Percentiles rank a stretch among this genome's conserved stretches.
Conservation (phyloP, 2,888 invertebrate species). For the Chrysolina americana region DNA sequence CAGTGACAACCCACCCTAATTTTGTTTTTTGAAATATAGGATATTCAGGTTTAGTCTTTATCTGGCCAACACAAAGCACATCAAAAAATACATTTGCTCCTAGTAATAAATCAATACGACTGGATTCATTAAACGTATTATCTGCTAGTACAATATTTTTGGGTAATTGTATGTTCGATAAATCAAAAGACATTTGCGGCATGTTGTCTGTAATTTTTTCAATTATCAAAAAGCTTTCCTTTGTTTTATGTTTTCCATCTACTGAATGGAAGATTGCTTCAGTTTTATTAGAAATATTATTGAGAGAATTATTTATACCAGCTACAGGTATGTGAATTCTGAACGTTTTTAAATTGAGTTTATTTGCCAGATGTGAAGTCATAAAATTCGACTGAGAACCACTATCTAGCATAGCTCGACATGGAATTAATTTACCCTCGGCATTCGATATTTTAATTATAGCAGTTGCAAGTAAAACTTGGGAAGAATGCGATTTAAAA, state of each 20-base stretch:
- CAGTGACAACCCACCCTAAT: constrained; percentile 7
- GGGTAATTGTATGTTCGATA: not conserved
- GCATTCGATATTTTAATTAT: too few relatives aligned
- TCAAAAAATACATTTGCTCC: constrained; percentile 34
- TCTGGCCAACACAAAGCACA: constrained; percentile 18
- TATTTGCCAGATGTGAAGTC: not conserved
- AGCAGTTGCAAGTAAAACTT: too few relatives aligned
- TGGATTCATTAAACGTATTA: constrained; percentile 24
- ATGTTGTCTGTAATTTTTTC: constrained; percentile 8
- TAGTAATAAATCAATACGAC: constrained; percentile 32
- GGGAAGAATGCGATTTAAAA: not conserved
- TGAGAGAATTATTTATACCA: constrained; percentile 3
- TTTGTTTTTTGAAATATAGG: constrained; percentile 11
- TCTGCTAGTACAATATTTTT: too few relatives aligned
- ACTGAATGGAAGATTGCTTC: not conserved
- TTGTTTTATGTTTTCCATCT: not conserved
- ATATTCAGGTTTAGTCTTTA: not conserved
- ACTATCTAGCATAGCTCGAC: constrained; percentile 9
- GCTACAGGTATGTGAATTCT: not conserved
- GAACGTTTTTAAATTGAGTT: not conserved
- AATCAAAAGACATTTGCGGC: constrained; percentile 17
- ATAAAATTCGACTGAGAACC: constrained; percentile 18
- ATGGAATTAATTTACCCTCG: not conserved
- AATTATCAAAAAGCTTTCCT: constrained; percentile 7
- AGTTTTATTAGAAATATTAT: constrained; percentile 1